Evolutionary conservation across 2,888 invertebrate species (phyloP).

Genomic region (Conus canariensis): DNA sequence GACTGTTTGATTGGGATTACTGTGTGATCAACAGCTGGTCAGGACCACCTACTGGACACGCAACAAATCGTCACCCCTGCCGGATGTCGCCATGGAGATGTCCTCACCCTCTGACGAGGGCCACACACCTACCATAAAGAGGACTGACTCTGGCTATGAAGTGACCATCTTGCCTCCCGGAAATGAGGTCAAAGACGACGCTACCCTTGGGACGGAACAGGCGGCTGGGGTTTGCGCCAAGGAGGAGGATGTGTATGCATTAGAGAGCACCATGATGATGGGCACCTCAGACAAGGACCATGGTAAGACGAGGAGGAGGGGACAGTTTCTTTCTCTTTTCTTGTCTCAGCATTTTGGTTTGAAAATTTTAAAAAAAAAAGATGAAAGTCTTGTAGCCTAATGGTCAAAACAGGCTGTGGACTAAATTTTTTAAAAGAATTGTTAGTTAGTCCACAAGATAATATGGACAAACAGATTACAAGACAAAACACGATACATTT

Average conservation of each 20-base stretch:
- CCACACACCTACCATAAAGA: not conserved
- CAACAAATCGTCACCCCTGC: not conserved
- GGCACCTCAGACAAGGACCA: not conserved
- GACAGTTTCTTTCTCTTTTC: too few species aligned
- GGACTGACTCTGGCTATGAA: not conserved
- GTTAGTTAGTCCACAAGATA: too few species aligned
- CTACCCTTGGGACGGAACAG: not conserved
- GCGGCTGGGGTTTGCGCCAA: not conserved
- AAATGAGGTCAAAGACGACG: too few species aligned
- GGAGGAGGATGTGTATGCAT: too few species aligned
- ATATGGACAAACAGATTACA: too few species aligned
- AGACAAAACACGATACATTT: too few species aligned
- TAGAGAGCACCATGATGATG: not conserved
- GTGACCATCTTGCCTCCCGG: not conserved
- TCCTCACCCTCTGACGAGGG: not conserved
- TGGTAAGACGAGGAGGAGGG: not conserved
- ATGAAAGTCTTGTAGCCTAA: too few species aligned
- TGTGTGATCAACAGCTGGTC: not conserved
- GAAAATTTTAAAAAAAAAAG: too few species aligned
- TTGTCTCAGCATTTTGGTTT: too few species aligned
- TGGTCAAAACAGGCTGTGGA: too few species aligned
- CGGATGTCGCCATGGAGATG: conserved; percentile 8
- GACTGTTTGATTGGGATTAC: too few species aligned
- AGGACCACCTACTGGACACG: conserved; percentile 43
- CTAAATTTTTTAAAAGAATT: too few species aligned